A percentile compares a stretch with the other conserved stretches of the same genome.
phyloP scores from a whole-genome alignment of 2,113 vertebrate genomes.

The Furnarius figulus region DNA sequence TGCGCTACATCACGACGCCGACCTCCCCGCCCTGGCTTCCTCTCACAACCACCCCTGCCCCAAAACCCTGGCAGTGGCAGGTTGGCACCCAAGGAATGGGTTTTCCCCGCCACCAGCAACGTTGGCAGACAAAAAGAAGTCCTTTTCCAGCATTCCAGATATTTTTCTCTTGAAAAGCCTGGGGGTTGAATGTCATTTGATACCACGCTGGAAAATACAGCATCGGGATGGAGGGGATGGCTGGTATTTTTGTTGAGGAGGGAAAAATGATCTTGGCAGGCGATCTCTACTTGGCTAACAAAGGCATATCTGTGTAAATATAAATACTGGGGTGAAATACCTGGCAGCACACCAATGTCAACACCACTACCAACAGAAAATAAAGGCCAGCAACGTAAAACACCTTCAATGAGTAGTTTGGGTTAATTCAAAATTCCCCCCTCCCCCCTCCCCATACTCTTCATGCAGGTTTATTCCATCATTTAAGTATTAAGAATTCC shows the following conservation, averaged over 20 bases:
- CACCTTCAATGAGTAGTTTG: neutral
- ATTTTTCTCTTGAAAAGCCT: neutral
- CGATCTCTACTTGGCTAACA: constrained; percentile 14
- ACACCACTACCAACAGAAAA: neutral
- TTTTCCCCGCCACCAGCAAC: neutral
- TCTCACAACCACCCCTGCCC: neutral
- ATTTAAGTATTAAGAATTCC: neutral
- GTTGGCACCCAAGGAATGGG: neutral
- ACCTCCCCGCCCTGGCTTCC: constrained; percentile 8
- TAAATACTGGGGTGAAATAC: constrained; percentile 6
- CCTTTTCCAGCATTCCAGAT: neutral
- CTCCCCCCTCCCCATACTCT: fast-evolving
- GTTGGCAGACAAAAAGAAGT: neutral
- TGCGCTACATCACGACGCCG: constrained; percentile 66
- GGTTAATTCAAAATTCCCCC: neutral
- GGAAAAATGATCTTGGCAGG: neutral
- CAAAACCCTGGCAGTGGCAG: constrained; percentile 23
- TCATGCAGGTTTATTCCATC: neutral
- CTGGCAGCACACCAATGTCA: constrained; percentile 29
- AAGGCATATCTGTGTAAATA: constrained; percentile 16
- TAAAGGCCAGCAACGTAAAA: neutral
- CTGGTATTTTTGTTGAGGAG: neutral
- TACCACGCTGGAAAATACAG: constrained; percentile 6
- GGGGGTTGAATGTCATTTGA: neutral
- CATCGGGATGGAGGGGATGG: neutral